These are phyloP conservation scores for Cordilura impudica DNA, from an alignment of 2,888 invertebrate genomes.

Conservation along the genomic window DNA sequence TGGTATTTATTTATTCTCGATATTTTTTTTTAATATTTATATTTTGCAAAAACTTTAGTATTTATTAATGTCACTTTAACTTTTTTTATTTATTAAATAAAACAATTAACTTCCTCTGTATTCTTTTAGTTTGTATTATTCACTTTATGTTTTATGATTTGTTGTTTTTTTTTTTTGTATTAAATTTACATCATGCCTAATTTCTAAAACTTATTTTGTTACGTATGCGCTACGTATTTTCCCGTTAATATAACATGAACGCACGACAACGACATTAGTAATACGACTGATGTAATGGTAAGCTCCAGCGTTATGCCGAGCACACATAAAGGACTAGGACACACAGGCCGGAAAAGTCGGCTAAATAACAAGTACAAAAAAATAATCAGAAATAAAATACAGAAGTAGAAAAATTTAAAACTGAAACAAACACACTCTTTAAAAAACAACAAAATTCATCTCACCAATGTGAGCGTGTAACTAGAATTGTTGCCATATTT, in stretches of 20 bases:
- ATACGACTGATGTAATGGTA: conserved; percentile 70
- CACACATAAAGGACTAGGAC: conserved; percentile 58
- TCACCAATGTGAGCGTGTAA: conserved; percentile 20
- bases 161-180: background rate
- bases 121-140: background rate
- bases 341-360: conserved; percentile 63
- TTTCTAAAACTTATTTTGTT: conserved; percentile 18
- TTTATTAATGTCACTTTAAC: background rate
- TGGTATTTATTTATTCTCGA: too few relatives aligned
- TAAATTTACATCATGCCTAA: background rate
- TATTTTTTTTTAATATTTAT: background rate
- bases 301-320: conserved; percentile 64
- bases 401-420: conserved; percentile 5
- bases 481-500: conserved; percentile 10
- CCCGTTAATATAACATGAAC: conserved; percentile 69
- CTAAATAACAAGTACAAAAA: conserved; percentile 56
- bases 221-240: conserved; percentile 51
- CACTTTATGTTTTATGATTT: too few relatives aligned
- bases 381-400: conserved; percentile 19
- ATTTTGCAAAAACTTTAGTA: background rate
- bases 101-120: too few relatives aligned
- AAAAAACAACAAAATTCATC: conserved; percentile 21
- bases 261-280: conserved; percentile 74
- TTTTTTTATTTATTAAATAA: background rate
- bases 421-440: conserved; percentile 36